Evolutionary conservation across 1,140 invertebrate species (phyloP).

Genomic region (Steinernema feltiae): DNA sequence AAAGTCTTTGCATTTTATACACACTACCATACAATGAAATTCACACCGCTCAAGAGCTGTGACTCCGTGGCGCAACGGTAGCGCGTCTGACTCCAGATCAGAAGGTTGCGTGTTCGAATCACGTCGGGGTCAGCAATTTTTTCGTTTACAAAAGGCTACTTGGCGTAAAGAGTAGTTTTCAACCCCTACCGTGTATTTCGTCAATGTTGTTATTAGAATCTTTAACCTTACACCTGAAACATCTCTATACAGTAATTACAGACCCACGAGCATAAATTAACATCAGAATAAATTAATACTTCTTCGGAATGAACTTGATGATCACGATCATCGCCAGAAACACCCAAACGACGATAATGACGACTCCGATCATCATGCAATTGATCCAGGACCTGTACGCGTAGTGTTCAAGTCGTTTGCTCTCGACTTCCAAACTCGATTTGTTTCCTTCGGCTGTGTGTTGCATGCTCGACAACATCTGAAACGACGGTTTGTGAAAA

Average conservation of each 20-base stretch:
- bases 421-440: constrained; percentile 39
- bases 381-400: constrained; percentile 55
- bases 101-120: too few relatives aligned
- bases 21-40: too few relatives aligned
- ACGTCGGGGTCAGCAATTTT: too few relatives aligned
- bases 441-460: constrained; percentile 34
- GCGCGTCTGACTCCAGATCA: too few relatives aligned
- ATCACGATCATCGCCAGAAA: constrained; percentile 52
- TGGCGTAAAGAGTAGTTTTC: too few relatives aligned
- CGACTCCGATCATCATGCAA: constrained; percentile 46
- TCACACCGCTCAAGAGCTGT: too few relatives aligned
- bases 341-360: constrained; percentile 48
- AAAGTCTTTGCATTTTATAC: too few relatives aligned
- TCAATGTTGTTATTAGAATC: too few relatives aligned
- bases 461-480: constrained; percentile 41
- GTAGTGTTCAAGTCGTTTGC: constrained; percentile 45
- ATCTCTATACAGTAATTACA: background rate
- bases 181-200: too few relatives aligned
- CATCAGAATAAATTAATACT: background rate
- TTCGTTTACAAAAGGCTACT: too few relatives aligned
- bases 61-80: too few relatives aligned
- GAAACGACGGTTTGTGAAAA: background rate
- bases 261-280: background rate
- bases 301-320: constrained; percentile 55
- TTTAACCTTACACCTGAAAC: too few relatives aligned